Conservation (phyloP, 2,797 vertebrate genomes). For the Eulemur mongoz region DNA sequence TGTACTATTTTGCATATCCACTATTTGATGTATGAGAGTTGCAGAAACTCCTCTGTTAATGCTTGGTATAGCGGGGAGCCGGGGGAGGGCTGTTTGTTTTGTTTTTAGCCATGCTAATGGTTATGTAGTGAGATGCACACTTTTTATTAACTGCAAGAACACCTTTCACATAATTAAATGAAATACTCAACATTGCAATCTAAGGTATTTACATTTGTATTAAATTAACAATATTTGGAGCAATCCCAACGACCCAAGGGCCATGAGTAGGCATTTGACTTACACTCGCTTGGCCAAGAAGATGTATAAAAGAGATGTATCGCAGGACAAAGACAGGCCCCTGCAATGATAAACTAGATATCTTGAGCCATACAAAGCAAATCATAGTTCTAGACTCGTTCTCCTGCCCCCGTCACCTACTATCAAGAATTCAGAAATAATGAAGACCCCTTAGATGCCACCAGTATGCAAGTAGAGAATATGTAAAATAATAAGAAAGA, state of each 20-base stretch:
- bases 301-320: not conserved
- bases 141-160: not conserved
- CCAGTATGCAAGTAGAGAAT: not conserved
- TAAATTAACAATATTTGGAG: not conserved
- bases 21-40: not conserved
- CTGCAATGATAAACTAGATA: not conserved
- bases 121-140: not conserved
- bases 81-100: not conserved
- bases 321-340: not conserved
- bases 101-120: not conserved
- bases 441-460: not conserved
- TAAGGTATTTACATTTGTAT: not conserved
- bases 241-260: not conserved
- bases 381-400: not conserved
- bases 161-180: constrained; percentile 8
- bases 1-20: not conserved
- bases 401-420: not conserved
- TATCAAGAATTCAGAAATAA: not conserved
- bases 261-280: not conserved
- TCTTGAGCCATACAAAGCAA: not conserved
- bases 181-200: not conserved
- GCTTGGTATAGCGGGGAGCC: not conserved
- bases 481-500: constrained; percentile 17
- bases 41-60: not conserved
- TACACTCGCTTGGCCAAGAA: not conserved